Evolutionary conservation across 2,888 invertebrate genomes (phyloP), one percentile per base, ranked within the genome.

Genomic region (Phaedon cochleariae): DNA sequence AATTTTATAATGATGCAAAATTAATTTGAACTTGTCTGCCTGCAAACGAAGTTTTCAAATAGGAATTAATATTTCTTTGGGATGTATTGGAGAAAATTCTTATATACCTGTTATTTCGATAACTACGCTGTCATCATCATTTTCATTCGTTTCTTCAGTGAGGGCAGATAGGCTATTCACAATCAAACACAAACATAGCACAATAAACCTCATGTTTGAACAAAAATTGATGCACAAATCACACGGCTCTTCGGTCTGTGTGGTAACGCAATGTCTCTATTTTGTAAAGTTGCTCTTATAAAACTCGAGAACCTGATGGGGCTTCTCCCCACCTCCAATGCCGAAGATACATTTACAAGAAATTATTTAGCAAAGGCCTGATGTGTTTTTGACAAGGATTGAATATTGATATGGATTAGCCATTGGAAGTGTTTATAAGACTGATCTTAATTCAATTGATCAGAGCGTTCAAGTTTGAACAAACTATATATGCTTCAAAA

Each of bases 211-310:
- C 79, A 80, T 80, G 62, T 22, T 59, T 52, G 59, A 58, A 57
- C 15, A 53, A 53, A 62, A 65, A 48, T 58, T 57, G 22, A 41
- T 52, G n/a, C 26, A 62, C 37, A 65, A 59, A 58, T 61, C 51
- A 67, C 62, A 72, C 68, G 71, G 64, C 64, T 62, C 71, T 64
- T 65, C 64, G 65, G 73, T 59, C 57, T 60, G 67, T 73, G 69
- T 73, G 67, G 73, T 72, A 78, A 70, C 76, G 71, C 77, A 78
- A 77, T 80, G 81, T 76, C 79, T 76, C 74, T 78, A 76, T 79
- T 80, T 80, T 77, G 76, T 77, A 77, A 79, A 78, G 78, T 76
- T 77, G 77, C 79, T 80, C 76, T 77, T 80, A 81, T 81, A 81
- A 81, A 78, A 78, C 77, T 68, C 64, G 41, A 41, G 41, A 41